These are phyloP conservation scores for Isurus oxyrinchus DNA, from an alignment of 2,113 vertebrate genomes.

Conservation along the genomic window DNA sequence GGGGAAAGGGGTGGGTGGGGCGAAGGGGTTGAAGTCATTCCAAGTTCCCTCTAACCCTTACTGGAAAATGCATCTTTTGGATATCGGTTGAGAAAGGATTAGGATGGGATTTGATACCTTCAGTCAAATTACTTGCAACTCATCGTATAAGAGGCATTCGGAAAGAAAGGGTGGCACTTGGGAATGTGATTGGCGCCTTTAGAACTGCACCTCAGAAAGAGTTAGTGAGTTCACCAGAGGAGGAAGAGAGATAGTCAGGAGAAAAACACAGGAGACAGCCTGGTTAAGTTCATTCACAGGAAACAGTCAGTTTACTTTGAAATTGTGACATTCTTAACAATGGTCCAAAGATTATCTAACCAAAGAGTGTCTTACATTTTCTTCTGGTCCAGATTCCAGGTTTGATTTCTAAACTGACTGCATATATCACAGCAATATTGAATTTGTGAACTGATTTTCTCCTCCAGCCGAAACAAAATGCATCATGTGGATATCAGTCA, in stretches of 20 bases:
- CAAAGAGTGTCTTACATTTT: not conserved
- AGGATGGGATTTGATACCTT: not conserved
- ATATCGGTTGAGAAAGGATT: not conserved
- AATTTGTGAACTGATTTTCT: not conserved
- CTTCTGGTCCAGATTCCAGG: not conserved
- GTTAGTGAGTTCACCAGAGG: not conserved
- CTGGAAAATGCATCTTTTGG: not conserved
- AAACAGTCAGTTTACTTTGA: not conserved
- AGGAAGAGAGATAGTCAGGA: not conserved
- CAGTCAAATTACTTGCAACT: not conserved
- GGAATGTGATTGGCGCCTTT: not conserved
- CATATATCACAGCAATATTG: not conserved
- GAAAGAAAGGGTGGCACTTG: not conserved
- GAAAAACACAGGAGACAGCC: not conserved
- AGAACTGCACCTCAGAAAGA: not conserved
- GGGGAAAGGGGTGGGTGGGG: not conserved
- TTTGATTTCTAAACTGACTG: not conserved
- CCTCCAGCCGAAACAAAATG: not conserved
- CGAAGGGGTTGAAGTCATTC: not conserved
- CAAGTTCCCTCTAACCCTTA: not conserved
- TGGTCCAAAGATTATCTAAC: not conserved
- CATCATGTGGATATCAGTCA: too few relatives aligned
- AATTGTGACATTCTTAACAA: not conserved
- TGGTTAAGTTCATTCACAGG: not conserved
- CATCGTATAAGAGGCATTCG: not conserved